Conservation (phyloP, 2,113 vertebrate genomes). For the Motacilla tschutschensis region DNA sequence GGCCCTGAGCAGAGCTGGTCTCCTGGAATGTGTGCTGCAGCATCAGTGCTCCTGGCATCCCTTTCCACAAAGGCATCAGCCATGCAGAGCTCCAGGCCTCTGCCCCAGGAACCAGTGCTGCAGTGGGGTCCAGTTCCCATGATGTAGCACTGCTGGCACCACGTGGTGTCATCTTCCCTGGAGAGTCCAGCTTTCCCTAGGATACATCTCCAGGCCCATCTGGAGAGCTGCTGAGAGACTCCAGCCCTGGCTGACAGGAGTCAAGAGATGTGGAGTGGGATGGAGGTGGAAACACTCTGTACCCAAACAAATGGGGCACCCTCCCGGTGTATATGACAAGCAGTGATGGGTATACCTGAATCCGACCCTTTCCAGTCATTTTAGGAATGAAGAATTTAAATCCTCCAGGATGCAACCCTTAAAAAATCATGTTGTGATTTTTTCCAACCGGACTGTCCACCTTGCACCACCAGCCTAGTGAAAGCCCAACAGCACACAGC, state of each 20-base stretch:
- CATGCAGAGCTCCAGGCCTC: neutral
- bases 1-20: neutral
- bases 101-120: neutral
- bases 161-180: neutral
- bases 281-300: neutral
- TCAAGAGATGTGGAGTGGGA: neutral
- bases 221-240: neutral
- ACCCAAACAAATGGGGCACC: neutral
- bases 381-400: neutral
- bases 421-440: neutral
- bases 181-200: neutral
- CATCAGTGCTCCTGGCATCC: neutral
- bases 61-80: neutral
- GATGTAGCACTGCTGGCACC: rapidly evolving
- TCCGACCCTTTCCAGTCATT: neutral
- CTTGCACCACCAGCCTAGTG: neutral
- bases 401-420: neutral
- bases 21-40: neutral
- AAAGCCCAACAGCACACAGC: neutral
- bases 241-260: neutral
- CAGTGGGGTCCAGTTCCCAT: rapidly evolving
- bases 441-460: neutral
- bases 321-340: rapidly evolving
- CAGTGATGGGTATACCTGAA: neutral
- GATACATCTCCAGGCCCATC: neutral